Evolutionary conservation across 2,797 vertebrate genomes (phyloP).

Genomic region (Lagorchestes hirsutus): DNA sequence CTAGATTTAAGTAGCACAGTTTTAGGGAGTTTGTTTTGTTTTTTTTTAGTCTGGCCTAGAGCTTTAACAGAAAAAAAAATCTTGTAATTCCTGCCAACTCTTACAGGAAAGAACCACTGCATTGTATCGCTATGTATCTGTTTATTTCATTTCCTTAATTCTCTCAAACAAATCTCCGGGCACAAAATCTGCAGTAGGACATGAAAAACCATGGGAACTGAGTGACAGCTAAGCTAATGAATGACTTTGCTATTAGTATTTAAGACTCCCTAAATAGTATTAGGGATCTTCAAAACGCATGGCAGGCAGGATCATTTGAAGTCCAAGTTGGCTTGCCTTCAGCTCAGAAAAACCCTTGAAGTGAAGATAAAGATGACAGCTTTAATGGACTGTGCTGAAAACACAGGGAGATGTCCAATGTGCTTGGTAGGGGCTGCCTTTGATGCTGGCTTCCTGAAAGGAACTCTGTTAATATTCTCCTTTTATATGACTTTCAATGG

Average conservation of each 20-base stretch:
- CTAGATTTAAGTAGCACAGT: not conserved
- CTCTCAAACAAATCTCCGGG: not conserved
- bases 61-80: slow-evolving; percentile 11
- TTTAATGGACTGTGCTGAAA: not conserved
- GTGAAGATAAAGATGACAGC: slow-evolving; percentile 14
- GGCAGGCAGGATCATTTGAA: not conserved
- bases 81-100: slow-evolving; percentile 39
- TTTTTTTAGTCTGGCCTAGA: not conserved
- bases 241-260: slow-evolving; percentile 22
- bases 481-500: not conserved
- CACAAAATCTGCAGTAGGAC: not conserved
- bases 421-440: not conserved
- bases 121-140: not conserved
- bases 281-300: slow-evolving; percentile 7
- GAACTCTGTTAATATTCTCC: not conserved
- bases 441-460: not conserved
- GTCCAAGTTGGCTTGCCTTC: slow-evolving; percentile 8
- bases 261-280: not conserved
- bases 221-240: slow-evolving; percentile 4
- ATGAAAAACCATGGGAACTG: not conserved
- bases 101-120: slow-evolving; percentile 1
- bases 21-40: not conserved
- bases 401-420: not conserved
- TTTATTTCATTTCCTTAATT: slow-evolving; percentile 15
- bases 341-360: not conserved